Conservation (phyloP, 2,888 invertebrate genomes). For the Mythimna vitellina region DNA sequence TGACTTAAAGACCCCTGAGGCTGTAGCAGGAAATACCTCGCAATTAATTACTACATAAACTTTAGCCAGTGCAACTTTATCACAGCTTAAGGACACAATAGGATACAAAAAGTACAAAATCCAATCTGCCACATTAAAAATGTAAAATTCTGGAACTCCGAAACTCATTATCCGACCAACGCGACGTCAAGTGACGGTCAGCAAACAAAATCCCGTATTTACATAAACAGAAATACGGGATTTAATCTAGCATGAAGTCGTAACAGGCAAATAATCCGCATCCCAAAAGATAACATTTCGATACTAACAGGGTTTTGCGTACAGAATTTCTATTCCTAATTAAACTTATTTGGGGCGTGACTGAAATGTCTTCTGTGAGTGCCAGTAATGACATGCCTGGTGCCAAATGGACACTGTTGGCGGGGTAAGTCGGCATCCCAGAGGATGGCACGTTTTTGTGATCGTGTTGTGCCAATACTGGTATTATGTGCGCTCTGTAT, state of each 20-base stretch:
- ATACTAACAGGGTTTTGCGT: constrained; percentile 56
- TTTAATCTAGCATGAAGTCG: constrained; percentile 60
- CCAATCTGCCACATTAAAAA: constrained; percentile 2
- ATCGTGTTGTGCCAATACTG: constrained; percentile 49
- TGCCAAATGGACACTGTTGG: constrained; percentile 74
- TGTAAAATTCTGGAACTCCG: constrained; percentile 6
- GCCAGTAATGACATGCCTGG: constrained; percentile 66
- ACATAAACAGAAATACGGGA: constrained; percentile 54
- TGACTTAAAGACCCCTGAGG: no score
- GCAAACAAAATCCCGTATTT: constrained; percentile 50
- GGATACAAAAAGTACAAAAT: neutral
- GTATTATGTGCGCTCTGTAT: constrained; percentile 7
- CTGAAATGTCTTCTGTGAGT: constrained; percentile 70
- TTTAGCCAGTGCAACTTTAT: neutral
- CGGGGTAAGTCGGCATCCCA: constrained; percentile 55
- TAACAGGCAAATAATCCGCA: constrained; percentile 43
- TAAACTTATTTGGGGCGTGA: constrained; percentile 74
- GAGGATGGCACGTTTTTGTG: constrained; percentile 57
- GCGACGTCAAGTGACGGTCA: constrained; percentile 40
- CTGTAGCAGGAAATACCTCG: no score
- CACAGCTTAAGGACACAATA: neutral
- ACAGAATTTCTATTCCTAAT: constrained; percentile 74
- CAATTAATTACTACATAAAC: neutral
- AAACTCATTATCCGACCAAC: constrained; percentile 40
- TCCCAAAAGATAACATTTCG: constrained; percentile 53